Base-by-base conservation (phyloP, 92 coral and sea anemone species). In the Heteractis magnifica region DNA sequence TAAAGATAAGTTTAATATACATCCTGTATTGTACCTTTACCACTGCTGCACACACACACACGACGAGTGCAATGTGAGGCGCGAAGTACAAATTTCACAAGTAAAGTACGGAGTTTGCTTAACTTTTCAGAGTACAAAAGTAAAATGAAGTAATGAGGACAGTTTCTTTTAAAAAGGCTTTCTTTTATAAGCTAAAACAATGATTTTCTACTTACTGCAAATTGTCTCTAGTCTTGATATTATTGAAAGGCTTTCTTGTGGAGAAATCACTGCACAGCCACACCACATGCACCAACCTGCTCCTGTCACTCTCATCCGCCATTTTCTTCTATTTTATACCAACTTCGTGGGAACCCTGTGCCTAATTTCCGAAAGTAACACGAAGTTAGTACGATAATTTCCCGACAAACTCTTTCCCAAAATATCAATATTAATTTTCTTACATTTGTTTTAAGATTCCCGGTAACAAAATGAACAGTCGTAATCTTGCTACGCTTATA, bases 391-490 rank as follows among this genome's bases (percentile, higher is more conserved):
- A 60, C 72, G 72, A 52, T 14, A n/a, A 23, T 15, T 41, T 49
- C 18, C 77, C 52, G 19, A 72, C 49, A 49, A 72, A 14, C 26
- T 34, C 34, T 26, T 58, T 59, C 6, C 9, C 0, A 55, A 13
- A 62, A 62, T 12, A 62, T 18, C 20, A 6, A 62, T 4, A 8
- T 62, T 3, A 62, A 62, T 70, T 72, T 16, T 68, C 20, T 86
- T 21, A 34, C 26, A 49, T 49, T 79, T 50, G 75, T 70, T 71
- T 84, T 72, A 70, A 96, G 99, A 84, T 92, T 56, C 93, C 98
- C 18, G 99, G 99, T 49, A 96, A 96, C 77, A 94, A 96, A 85
- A 96, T 96, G 99, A 94, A 80, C 77, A 90, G 97, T 65, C 89
- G 88, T 80, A 96, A 96, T 80, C 82, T 96, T 68, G 99, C 99